Evolutionary conservation across 1,140 invertebrate species (phyloP).

Genomic region (Chironomus striatipennis): DNA sequence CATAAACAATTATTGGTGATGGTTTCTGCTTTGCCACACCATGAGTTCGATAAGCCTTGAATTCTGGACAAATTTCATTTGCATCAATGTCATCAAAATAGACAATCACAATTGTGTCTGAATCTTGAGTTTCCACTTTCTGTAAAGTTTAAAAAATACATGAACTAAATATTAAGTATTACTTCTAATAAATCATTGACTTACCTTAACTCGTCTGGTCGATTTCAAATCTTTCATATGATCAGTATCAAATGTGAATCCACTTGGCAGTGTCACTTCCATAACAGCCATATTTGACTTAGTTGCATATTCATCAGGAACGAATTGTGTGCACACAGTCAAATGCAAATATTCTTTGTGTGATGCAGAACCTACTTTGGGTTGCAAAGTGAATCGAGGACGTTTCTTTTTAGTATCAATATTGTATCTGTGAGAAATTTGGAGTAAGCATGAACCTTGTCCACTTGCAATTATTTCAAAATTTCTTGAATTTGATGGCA

Average conservation of each 20-base stretch:
- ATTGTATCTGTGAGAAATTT: constrained; percentile 75
- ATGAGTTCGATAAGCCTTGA: constrained; percentile 74
- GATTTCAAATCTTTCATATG: constrained; percentile 31
- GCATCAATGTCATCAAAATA: constrained; percentile 77
- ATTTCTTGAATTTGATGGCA: constrained; percentile 33
- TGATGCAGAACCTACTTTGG: constrained; percentile 77
- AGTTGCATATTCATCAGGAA: constrained; percentile 46
- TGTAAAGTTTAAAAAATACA: constrained; percentile 32
- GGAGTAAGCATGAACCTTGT: constrained; percentile 71
- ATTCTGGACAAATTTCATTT: constrained; percentile 69
- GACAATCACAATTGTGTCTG: constrained; percentile 63
- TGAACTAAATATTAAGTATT: background rate
- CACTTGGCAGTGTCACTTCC: constrained; percentile 70
- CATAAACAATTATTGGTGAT: constrained; percentile 78
- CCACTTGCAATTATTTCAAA: constrained; percentile 66
- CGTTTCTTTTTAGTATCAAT: constrained; percentile 82
- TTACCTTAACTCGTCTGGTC: constrained; percentile 32
- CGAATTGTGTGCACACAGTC: constrained; percentile 71
- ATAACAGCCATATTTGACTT: constrained; percentile 71
- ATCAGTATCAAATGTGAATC: constrained; percentile 36
- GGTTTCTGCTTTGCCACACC: constrained; percentile 79
- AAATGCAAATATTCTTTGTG: constrained; percentile 75
- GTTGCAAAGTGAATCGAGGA: constrained; percentile 83
- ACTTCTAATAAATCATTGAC: background rate
- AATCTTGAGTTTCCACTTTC: constrained; percentile 62